Conservation (phyloP, 2,797 vertebrate genomes). For the Gila robusta region DNA sequence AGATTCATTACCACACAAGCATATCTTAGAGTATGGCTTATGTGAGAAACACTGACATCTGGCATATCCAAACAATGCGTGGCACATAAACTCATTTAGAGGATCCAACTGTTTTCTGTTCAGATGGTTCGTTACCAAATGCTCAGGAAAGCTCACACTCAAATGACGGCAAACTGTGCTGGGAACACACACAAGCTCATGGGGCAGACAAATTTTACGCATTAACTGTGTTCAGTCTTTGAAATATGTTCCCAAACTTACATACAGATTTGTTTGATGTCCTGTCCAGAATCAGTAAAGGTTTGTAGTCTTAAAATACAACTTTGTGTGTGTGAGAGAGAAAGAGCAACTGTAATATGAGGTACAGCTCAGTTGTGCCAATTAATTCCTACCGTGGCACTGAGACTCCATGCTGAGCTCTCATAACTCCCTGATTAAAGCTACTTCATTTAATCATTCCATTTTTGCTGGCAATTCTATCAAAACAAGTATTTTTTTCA, state of each 20-base stretch:
- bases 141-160: conserved; percentile 48
- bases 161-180: conserved; percentile 37
- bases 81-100: conserved; percentile 52
- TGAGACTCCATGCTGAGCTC: conserved; percentile 52
- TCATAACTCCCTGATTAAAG: conserved; percentile 59
- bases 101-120: conserved; percentile 57
- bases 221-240: conserved; percentile 37
- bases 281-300: conserved; percentile 23
- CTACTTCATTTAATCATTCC: conserved; percentile 58
- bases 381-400: conserved; percentile 58
- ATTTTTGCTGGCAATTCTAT: conserved; percentile 38
- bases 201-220: conserved; percentile 16
- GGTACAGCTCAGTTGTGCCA: conserved; percentile 44
- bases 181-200: conserved; percentile 16
- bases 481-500: conserved; percentile 47
- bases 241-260: conserved; percentile 7
- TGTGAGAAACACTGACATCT: conserved; percentile 57
- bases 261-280: neutral
- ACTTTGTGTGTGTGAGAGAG: conserved; percentile 16
- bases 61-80: conserved; percentile 48
- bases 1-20: conserved; percentile 47
- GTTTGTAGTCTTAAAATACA: conserved; percentile 22
- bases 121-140: conserved; percentile 48
- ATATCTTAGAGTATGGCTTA: conserved; percentile 41
- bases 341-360: conserved; percentile 24